These are phyloP conservation scores for Gymnocephalus cernua DNA, from an alignment of 2,113 vertebrate genomes.

Conservation along the genomic window DNA sequence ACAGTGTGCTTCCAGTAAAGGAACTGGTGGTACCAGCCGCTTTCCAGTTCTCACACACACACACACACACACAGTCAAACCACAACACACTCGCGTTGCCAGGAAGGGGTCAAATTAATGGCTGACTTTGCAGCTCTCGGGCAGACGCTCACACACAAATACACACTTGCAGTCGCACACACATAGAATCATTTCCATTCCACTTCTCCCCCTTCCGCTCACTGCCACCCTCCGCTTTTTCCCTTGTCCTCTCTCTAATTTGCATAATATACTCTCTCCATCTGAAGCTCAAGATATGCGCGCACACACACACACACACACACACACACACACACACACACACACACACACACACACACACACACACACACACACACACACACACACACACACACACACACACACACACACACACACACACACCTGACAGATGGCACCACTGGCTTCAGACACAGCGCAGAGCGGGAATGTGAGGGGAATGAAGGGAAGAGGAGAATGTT, in stretches of 20 bases:
- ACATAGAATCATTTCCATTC: conserved; percentile 68
- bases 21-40: conserved; percentile 66
- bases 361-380: conserved; percentile 48
- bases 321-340: conserved; percentile 49
- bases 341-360: conserved; percentile 23
- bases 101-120: conserved; percentile 82
- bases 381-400: conserved; percentile 27
- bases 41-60: conserved; percentile 68
- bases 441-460: conserved; percentile 73
- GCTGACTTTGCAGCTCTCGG: conserved; percentile 78
- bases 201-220: conserved; percentile 60
- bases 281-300: conserved; percentile 59
- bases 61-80: conserved; percentile 70
- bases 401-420: conserved; percentile 49
- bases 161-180: conserved; percentile 17
- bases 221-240: conserved; percentile 58
- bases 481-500: conserved; percentile 72
- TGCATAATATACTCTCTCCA: conserved; percentile 76
- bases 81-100: conserved; percentile 73
- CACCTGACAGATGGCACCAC: conserved; percentile 80
- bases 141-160: conserved; percentile 64
- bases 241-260: conserved; percentile 61
- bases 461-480: conserved; percentile 72
- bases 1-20: conserved; percentile 72
- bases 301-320: conserved; percentile 26